A percentile compares a stretch with the other conserved stretches of the same genome.
Conservation (phyloP, 2,797 vertebrate species). For the Danio tinwini region DNA sequence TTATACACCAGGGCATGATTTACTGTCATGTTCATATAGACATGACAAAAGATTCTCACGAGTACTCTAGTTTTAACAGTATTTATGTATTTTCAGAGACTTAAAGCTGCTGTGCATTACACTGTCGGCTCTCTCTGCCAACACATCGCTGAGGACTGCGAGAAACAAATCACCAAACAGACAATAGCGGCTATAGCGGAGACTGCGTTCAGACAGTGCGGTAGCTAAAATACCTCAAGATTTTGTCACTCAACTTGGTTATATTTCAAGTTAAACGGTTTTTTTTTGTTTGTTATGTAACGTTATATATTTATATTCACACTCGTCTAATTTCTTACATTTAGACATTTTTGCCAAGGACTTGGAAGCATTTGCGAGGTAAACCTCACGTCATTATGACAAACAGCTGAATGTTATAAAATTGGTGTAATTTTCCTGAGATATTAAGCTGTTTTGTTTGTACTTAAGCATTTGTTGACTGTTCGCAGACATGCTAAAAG, state of each 20-base stretch:
- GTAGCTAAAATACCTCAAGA: conserved; percentile 71
- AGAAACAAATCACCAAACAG: conserved; percentile 81
- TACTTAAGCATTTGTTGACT: not conserved
- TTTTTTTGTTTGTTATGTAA: no score
- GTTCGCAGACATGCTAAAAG: conserved; percentile 89
- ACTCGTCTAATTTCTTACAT: conserved; percentile 59
- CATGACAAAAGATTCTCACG: not conserved
- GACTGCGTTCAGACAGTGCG: conserved; percentile 89
- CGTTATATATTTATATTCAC: not conserved
- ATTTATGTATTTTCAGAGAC: conserved; percentile 73
- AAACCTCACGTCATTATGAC: conserved; percentile 17
- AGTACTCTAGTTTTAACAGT: not conserved
- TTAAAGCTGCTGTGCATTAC: conserved; percentile 89
- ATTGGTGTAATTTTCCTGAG: not conserved
- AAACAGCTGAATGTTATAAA: not conserved
- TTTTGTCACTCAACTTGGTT: not conserved
- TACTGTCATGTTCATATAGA: not conserved
- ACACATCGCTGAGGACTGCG: conserved; percentile 73
- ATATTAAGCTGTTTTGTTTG: not conserved
- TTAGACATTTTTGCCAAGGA: conserved; percentile 92
- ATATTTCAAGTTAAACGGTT: not conserved
- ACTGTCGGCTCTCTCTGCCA: conserved; percentile 83
- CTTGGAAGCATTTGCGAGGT: conserved; percentile 95
- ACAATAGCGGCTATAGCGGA: conserved; percentile 86
- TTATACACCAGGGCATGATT: no score